Percentiles rank a stretch among this genome's conserved stretches.
These are phyloP conservation scores for Drosophila mimica DNA, from an alignment of 2,888 invertebrate genomes.

Conservation along the genomic window DNA sequence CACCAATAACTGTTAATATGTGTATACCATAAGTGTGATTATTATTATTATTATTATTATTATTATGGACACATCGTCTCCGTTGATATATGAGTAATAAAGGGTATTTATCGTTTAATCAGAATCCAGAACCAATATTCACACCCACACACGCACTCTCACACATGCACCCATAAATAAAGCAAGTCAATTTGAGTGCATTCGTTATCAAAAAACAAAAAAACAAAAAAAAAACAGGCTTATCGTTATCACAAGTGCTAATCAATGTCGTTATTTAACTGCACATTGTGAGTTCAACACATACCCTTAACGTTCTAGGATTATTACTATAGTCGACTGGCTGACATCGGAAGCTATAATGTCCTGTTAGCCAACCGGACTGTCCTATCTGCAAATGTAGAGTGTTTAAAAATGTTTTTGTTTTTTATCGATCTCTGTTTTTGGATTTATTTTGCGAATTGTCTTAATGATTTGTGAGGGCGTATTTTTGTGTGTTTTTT, in stretches of 20 bases:
- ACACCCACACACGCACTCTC: constrained; percentile 19
- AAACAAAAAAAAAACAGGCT: constrained; percentile 13
- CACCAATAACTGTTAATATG: constrained; percentile 29
- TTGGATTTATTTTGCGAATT: constrained; percentile 7
- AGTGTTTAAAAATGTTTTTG: constrained; percentile 51
- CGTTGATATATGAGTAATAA: neutral
- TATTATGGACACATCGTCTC: neutral
- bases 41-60: neutral
- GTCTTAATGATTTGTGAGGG: constrained; percentile 28
- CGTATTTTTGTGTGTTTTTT: constrained; percentile 5
- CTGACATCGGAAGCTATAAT: constrained; percentile 98
- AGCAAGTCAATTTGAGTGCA: neutral
- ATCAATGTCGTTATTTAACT: constrained; percentile 56
- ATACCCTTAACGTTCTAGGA: constrained; percentile 95
- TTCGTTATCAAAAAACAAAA: constrained; percentile 22
- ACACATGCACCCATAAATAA: constrained; percentile 4
- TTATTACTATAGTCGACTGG: constrained; percentile 97
- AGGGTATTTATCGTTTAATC: constrained; percentile 4
- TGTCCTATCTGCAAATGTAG: constrained; percentile 90
- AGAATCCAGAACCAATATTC: constrained; percentile 31
- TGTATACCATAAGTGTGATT: constrained; percentile 19
- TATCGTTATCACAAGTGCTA: constrained; percentile 41
- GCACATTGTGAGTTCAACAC: constrained; percentile 80
- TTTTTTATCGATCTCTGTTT: constrained; percentile 17
- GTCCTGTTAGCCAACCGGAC: constrained; percentile 97